Evolutionary conservation across 2,888 invertebrate species (phyloP), one percentile per base, ranked within the genome.

Genomic region (Brachynemurus nebulosus): DNA sequence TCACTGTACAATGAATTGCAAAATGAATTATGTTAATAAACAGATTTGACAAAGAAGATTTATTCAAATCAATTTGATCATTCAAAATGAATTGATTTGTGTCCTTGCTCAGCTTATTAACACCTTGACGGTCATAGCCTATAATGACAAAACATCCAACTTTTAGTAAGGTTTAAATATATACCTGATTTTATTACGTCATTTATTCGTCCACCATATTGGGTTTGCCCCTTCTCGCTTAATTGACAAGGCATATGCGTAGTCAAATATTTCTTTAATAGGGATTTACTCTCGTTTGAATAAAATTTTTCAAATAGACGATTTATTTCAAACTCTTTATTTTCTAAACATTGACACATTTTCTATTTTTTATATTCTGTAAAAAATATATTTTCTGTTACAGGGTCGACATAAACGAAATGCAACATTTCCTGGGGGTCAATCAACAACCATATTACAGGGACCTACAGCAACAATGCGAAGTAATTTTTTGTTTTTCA

Each of bases 321-420:
- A 2, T 30, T n/a, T 30, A 30, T 4, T 12, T 30, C 30, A 30
- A 2, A 5, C n/a, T 14, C n/a, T 5, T 30, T 5, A 14, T 14
- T 76, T 77, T 64, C 78, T 80, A 53, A 81, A 59, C 51, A 81
- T 63, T 1, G 78, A 78, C 48, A 68, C 60, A 54, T 75, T 76
- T 51, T 70, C 65, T n/a, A 67, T 65, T 12, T 55, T 57, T 42
- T 58, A 54, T 35, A 74, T 61, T 50, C 66, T 67, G 47, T 60
- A 57, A 57, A 16, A 36, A 16, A 20, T 21, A 9, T 20, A 35
- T 30, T 40, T 40, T 23, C 48, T 48, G 37, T 58, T 57, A 12
- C 69, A 79, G 74, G 82, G 82, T 47, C 78, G 84, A 40, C 82
- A 84, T 60, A 85, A 85, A 65, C 68, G 85, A 47, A 85, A 84